These are phyloP conservation scores for Nixonia krombeini DNA, from an alignment of 1,140 invertebrate species.

Conservation along the genomic window DNA sequence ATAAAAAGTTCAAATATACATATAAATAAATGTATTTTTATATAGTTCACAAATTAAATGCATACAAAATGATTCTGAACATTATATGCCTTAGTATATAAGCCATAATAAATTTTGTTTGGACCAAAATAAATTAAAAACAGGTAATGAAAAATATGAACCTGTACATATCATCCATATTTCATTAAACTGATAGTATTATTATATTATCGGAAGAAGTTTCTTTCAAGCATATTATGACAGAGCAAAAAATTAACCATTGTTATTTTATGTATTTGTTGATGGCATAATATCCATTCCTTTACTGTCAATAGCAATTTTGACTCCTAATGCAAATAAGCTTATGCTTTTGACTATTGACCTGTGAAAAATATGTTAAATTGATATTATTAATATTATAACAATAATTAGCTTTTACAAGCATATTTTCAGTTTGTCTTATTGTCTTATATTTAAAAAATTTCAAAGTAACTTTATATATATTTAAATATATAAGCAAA, in stretches of 20 bases:
- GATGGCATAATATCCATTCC: conserved; percentile 74
- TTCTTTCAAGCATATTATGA: too few relatives aligned
- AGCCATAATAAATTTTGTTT: neutral
- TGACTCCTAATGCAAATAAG: conserved; percentile 77
- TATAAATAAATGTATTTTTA: too few relatives aligned
- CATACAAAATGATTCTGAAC: too few relatives aligned
- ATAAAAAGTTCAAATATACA: neutral
- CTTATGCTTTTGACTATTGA: conserved; percentile 79
- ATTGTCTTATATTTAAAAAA: conserved; percentile 3
- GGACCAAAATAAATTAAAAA: neutral
- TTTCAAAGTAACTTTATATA: too few relatives aligned
- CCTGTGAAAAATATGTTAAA: conserved; percentile 69
- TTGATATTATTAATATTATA: neutral
- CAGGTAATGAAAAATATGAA: too few relatives aligned
- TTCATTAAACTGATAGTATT: neutral
- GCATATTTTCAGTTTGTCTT: too few relatives aligned
- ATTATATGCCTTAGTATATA: neutral
- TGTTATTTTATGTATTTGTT: neutral
- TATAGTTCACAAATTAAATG: too few relatives aligned
- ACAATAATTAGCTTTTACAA: conserved; percentile 2
- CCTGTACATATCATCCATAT: too few relatives aligned
- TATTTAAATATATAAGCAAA: too few relatives aligned
- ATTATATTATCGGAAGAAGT: neutral
- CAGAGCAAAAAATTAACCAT: too few relatives aligned
- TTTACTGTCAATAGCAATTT: conserved; percentile 78